These are phyloP conservation scores for Drosophila neotestacea DNA, from an alignment of 2,888 invertebrate species.

Conservation along the genomic window DNA sequence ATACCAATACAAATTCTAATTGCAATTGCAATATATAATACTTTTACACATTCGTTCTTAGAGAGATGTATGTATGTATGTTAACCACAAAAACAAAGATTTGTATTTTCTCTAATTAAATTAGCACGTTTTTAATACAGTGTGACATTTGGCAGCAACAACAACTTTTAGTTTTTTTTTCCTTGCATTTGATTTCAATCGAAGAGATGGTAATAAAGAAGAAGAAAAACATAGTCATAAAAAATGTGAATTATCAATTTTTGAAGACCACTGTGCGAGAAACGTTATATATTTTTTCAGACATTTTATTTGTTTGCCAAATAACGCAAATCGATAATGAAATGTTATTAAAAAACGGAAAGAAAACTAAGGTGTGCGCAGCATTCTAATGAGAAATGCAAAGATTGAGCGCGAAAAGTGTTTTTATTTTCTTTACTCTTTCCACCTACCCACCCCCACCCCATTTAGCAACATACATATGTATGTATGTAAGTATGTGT, in stretches of 20 bases:
- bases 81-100: slow-evolving; percentile 16
- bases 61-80: not conserved
- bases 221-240: not conserved
- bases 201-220: not conserved
- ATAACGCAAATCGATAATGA: slow-evolving; percentile 51
- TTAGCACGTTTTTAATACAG: slow-evolving; percentile 34
- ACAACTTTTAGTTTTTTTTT: not conserved
- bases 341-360: slow-evolving; percentile 26
- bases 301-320: slow-evolving; percentile 37
- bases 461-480: not conserved
- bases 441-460: not conserved
- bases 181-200: slow-evolving; percentile 4
- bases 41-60: slow-evolving; percentile 2
- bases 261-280: slow-evolving; percentile 25
- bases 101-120: slow-evolving; percentile 44
- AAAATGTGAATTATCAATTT: not conserved
- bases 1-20: slow-evolving; percentile 28
- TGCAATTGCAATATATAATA: slow-evolving; percentile 15
- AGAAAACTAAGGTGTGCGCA: slow-evolving; percentile 16
- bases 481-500: not conserved
- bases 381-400: slow-evolving; percentile 42
- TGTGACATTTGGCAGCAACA: too few relatives aligned
- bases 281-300: slow-evolving; percentile 9
- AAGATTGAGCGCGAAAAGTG: slow-evolving; percentile 15
- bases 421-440: not conserved